Conservation (phyloP, 2,888 invertebrate species). For the Euproctis similis region DNA sequence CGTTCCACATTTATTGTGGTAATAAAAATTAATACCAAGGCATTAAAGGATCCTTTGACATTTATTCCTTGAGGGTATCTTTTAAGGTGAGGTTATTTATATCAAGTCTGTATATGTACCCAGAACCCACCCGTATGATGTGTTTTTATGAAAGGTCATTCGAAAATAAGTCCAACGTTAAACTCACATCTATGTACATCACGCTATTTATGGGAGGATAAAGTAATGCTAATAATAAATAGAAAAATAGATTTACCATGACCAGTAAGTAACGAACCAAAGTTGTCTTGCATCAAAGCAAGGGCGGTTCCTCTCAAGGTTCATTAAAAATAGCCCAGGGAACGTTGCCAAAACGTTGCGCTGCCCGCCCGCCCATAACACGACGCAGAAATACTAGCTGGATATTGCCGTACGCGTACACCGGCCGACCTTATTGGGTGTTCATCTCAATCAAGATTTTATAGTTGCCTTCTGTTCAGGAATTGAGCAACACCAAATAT, state of each 20-base stretch:
- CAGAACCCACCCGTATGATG: no score
- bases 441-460: no score
- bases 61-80: slow-evolving; percentile 41
- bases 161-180: slow-evolving; percentile 44
- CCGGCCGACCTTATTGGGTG: slow-evolving; percentile 44
- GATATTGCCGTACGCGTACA: slow-evolving; percentile 22
- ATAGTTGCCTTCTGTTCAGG: no score
- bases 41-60: no score
- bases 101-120: slow-evolving; percentile 43
- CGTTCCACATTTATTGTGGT: no score
- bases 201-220: slow-evolving; percentile 37
- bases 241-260: slow-evolving; percentile 31
- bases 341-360: slow-evolving; percentile 64
- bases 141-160: slow-evolving; percentile 33
- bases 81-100: slow-evolving; percentile 39
- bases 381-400: slow-evolving; percentile 31
- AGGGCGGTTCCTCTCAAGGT: slow-evolving; percentile 73
- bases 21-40: no score
- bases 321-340: slow-evolving; percentile 70
- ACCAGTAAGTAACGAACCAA: slow-evolving; percentile 33
- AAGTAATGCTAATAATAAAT: slow-evolving; percentile 35
- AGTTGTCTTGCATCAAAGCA: slow-evolving; percentile 48
- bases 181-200: slow-evolving; percentile 29
- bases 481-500: no score
- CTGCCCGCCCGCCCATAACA: slow-evolving; percentile 56